Conservation (phyloP, 2,888 invertebrate species). For the Agrotis ipsilon region DNA sequence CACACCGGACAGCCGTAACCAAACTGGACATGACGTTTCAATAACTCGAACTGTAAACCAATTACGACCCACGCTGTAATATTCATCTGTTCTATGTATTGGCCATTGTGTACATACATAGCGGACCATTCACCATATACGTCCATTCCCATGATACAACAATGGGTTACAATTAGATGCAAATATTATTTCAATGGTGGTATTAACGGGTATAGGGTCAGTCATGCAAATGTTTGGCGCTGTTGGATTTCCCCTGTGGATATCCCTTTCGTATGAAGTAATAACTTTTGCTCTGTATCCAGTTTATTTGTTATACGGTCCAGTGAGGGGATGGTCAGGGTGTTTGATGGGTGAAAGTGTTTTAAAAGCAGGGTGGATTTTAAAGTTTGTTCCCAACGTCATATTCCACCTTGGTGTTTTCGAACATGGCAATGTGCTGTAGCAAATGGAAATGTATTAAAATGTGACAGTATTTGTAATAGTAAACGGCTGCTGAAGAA, state of each 20-base stretch:
- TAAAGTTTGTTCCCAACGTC: not conserved
- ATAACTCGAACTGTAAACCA: constrained; percentile 55
- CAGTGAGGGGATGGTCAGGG: constrained; percentile 57
- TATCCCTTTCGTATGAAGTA: constrained; percentile 77
- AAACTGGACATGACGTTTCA: constrained; percentile 60
- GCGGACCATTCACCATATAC: constrained; percentile 41
- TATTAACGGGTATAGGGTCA: constrained; percentile 84
- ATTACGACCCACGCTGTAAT: constrained; percentile 53
- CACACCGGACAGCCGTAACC: constrained; percentile 23
- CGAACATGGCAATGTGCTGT: not conserved
- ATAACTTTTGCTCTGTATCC: constrained; percentile 71
- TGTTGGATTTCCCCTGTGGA: constrained; percentile 87
- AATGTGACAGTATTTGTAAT: too few species aligned
- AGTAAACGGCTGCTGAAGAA: too few species aligned
- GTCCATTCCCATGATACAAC: constrained; percentile 85
- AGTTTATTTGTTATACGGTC: constrained; percentile 63
- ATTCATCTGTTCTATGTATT: constrained; percentile 52
- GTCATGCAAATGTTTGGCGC: constrained; percentile 82
- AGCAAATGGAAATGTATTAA: too few species aligned
- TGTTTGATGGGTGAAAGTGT: constrained; percentile 27
- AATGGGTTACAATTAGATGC: constrained; percentile 89
- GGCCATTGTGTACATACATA: constrained; percentile 49
- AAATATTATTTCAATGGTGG: constrained; percentile 85
- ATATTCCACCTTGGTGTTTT: not conserved
- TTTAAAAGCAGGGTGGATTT: constrained; percentile 3